Base-by-base conservation (phyloP, 2,113 vertebrate genomes). In the Cyanoliseus patagonus region DNA sequence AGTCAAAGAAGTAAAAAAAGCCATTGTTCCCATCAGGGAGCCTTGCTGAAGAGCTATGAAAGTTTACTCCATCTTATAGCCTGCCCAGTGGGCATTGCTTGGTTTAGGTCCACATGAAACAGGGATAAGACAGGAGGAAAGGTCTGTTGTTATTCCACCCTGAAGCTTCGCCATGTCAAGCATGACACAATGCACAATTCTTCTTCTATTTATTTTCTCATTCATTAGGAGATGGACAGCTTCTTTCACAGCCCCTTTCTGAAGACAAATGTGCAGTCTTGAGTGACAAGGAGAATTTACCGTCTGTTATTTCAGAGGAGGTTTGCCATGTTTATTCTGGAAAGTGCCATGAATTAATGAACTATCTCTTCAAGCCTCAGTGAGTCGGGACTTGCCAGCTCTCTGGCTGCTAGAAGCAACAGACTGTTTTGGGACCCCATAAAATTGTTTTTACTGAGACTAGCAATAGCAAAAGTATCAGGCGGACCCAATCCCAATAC, bases 271-370 rank as follows among this genome's bases (percentile, higher is more conserved):
- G 85, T 51, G 68, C 83, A 86, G 74, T 75, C 79, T 86, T 97
- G 94, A 97, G 64, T 96, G 95, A 94, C 94, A 93, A 73, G 90
- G 66, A 90, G 80, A 74, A 97, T 96, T 97, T 97, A 97, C 87
- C 57, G 8, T 82, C 91, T 96, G 94, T 91, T 95, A 97, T 96
- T 92, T 89, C 86, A 95, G 88, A 97, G 86, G 83, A 96, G 88
- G 76, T 92, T 97, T 96, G 96, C 94, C 82, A 86, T 96, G 94
- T 96, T 97, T 97, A 94, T 86, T 92, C 90, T 95, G 95, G 94
- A 97, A 92, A 95, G 92, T 90, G 88, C 90, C 88, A 94, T 84
- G 93, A 97, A 97, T 97, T 95, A 96, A 97, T 97, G 94, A 93
- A 92, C 92, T 95, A 95, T 93, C 96, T 95, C 88, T 96, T 96